Conservation (phyloP, 2,888 invertebrate genomes). For the Busseola fusca region DNA sequence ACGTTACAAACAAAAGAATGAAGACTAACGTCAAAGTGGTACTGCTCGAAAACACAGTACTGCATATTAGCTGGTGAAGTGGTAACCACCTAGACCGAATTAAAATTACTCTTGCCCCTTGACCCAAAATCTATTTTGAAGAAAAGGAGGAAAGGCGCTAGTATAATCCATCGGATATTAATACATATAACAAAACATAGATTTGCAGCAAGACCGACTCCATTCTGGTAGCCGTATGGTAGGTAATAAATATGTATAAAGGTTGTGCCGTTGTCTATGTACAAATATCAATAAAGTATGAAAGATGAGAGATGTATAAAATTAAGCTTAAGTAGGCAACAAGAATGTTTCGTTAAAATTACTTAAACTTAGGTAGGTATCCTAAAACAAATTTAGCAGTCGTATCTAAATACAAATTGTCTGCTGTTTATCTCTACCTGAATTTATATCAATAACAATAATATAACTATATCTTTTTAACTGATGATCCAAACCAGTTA, state of each 20-base stretch:
- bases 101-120: not conserved
- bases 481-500: constrained; percentile 8
- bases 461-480: constrained; percentile 10
- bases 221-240: not conserved
- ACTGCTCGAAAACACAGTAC: not conserved
- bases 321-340: not conserved
- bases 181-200: not conserved
- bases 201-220: not conserved
- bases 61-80: not conserved
- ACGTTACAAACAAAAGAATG: not conserved
- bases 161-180: not conserved
- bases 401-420: not conserved
- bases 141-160: not conserved
- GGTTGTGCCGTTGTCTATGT: not conserved
- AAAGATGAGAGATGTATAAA: not conserved
- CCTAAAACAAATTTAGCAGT: not conserved
- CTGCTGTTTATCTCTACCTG: not conserved
- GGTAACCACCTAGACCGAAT: not conserved
- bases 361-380: not conserved
- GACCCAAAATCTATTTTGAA: not conserved
- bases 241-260: no score
- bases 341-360: not conserved
- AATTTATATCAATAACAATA: not conserved
- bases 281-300: not conserved
- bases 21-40: not conserved